Conservation (phyloP, 2,888 invertebrate genomes). For the Pachydiplax longipennis region DNA sequence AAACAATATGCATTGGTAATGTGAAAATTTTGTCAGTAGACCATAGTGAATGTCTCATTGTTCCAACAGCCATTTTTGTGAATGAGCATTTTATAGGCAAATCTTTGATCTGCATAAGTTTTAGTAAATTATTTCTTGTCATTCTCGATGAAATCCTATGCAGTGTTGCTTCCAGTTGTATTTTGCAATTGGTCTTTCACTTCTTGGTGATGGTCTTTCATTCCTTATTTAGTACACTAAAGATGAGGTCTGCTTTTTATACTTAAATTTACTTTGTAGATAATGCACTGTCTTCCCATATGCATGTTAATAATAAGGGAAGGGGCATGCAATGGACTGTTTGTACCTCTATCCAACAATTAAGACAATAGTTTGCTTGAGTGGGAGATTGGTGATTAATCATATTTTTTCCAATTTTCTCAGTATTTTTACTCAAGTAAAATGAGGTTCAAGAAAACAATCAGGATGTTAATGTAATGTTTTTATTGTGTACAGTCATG, state of each 20-base stretch:
- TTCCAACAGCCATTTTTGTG: slow-evolving; percentile 43
- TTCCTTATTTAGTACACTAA: slow-evolving; percentile 40
- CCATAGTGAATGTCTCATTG: slow-evolving; percentile 43
- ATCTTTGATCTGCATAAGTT: slow-evolving; percentile 32
- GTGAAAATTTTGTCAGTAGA: slow-evolving; percentile 36
- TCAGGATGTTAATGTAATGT: slow-evolving; percentile 43
- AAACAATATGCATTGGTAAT: slow-evolving; percentile 35
- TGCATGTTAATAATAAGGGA: slow-evolving; percentile 44
- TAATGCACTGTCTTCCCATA: slow-evolving; percentile 44
- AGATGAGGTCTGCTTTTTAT: slow-evolving; percentile 43
- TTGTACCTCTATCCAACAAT: slow-evolving; percentile 39
- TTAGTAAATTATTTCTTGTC: slow-evolving; percentile 22
- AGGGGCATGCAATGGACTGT: slow-evolving; percentile 43
- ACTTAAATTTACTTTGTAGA: slow-evolving; percentile 41
- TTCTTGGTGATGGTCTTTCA: slow-evolving; percentile 44
- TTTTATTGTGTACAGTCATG: slow-evolving; percentile 39
- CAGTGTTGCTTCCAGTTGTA: slow-evolving; percentile 42
- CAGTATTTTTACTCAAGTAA: slow-evolving; percentile 39
- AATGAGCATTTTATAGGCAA: slow-evolving; percentile 38
- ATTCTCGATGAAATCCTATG: slow-evolving; percentile 19
- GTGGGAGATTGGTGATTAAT: slow-evolving; percentile 38
- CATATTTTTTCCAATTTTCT: slow-evolving; percentile 38
- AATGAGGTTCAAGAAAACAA: slow-evolving; percentile 29
- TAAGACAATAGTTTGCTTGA: slow-evolving; percentile 45
- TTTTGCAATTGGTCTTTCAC: slow-evolving; percentile 41